Percentiles rank a stretch among this genome's conserved stretches.
phyloP scores from a whole-genome alignment of 2,797 vertebrate species.

The Malurus splendens region DNA sequence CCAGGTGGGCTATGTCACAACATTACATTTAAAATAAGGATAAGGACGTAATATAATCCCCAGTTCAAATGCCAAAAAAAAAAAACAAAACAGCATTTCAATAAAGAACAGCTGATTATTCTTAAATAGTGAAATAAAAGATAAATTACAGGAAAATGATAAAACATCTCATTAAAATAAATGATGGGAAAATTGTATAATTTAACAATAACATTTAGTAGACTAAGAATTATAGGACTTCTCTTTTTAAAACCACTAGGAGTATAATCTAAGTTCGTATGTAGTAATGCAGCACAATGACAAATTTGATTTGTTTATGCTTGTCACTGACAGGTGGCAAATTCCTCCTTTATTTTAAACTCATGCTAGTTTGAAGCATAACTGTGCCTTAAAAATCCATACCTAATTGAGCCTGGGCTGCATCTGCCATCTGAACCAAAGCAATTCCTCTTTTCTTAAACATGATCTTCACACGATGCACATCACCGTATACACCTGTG shows the following conservation, averaged over 20 bases:
- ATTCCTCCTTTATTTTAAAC: neutral
- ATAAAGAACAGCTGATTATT: neutral
- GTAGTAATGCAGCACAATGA: neutral
- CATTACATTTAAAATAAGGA: neutral
- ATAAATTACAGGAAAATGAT: neutral
- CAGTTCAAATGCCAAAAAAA: neutral
- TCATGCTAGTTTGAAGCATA: neutral
- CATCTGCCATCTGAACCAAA: conserved; percentile 90
- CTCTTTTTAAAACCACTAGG: neutral
- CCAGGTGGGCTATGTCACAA: neutral
- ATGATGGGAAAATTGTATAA: neutral
- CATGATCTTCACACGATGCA: conserved; percentile 91
- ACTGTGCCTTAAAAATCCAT: neutral
- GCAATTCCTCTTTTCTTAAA: conserved; percentile 91
- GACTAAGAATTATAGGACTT: neutral
- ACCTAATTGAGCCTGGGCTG: conserved; percentile 88
- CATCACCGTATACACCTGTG: conserved; percentile 87
- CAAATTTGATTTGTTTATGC: neutral
- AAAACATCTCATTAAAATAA: neutral
- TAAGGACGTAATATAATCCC: neutral
- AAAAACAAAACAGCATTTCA: neutral
- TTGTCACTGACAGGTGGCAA: neutral
- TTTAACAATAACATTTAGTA: neutral
- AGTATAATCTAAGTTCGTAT: neutral
- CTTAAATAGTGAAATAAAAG: neutral